phyloP scores from a whole-genome alignment of 2,888 invertebrate species.

The Eumacrocentrus americanus region DNA sequence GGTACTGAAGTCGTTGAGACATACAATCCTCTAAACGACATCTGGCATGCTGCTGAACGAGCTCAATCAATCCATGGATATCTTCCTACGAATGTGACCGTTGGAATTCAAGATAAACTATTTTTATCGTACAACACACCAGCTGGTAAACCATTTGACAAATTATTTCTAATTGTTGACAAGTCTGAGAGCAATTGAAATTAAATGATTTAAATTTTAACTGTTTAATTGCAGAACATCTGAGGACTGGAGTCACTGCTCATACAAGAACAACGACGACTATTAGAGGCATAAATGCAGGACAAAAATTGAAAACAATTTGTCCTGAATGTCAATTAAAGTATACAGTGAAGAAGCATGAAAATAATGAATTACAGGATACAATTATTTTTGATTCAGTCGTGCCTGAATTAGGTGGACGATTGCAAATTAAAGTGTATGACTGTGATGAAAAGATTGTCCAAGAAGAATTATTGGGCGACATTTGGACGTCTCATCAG shows the following conservation, averaged over 20 bases:
- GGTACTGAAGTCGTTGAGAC: conserved; percentile 61
- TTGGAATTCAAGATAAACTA: conserved; percentile 51
- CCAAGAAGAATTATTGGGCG: conserved; percentile 44
- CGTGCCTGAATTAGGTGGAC: conserved; percentile 53
- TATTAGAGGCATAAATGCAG: conserved; percentile 45
- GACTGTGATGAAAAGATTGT: conserved; percentile 51
- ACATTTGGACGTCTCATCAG: conserved; percentile 52
- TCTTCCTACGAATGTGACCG: conserved; percentile 66
- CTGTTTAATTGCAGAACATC: conserved; percentile 40
- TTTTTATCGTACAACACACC: conserved; percentile 56
- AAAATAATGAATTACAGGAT: conserved; percentile 42
- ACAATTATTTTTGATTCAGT: conserved; percentile 43
- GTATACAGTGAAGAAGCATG: conserved; percentile 47
- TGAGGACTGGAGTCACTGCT: conserved; percentile 51
- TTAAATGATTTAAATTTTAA: background rate
- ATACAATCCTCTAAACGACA: conserved; percentile 71
- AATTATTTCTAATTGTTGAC: background rate
- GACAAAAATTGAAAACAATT: conserved; percentile 41
- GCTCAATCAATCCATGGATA: conserved; percentile 73
- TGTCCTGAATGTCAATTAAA: conserved; percentile 47
- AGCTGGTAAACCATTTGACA: conserved; percentile 40
- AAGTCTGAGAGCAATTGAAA: background rate
- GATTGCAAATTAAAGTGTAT: conserved; percentile 48
- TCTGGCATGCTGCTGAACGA: conserved; percentile 72
- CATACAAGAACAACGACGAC: conserved; percentile 54